Base-by-base conservation (phyloP, 2,797 vertebrate genomes). In the Geotrypetes seraphini region DNA sequence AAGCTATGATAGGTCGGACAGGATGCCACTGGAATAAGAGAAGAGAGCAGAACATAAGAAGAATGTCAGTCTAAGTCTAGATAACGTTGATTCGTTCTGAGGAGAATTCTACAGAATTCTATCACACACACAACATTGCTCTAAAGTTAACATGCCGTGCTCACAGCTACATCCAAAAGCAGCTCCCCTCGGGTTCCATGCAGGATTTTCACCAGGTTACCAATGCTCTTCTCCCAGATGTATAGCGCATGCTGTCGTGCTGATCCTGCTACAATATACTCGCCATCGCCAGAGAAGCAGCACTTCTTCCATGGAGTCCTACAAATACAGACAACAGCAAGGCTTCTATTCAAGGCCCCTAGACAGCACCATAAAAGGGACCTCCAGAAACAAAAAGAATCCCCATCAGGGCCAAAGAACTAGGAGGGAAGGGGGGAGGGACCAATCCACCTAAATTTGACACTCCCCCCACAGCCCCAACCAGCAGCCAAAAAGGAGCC, bases 191-290 rank as follows among this genome's bases (percentile, higher is more conserved):
- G 74, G 1, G 95, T 98, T 0, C 94, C 95, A 0, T 97, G 95
- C 1, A 98, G 87, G 44, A 98, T 98, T 66, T 97, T 97, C 53
- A 97, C 95, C 52, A 97, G 73, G 72, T 98, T 98, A 5, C 95
- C 95, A 7, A 98, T 97, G 65, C 95, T 98, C 61, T 97, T 98
- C 70, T 97, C 93, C 94, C 93, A 98, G 25, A 98, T 97, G 65
- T 97, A 98, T 9, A 98, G 81, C 1, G 95, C 94, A 2, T 97
- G 95, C 55, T 97, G 95, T 7, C 92, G 67, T 5, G 95, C 95
- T 0, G 95, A 98, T 2, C 95, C 95, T 0, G 95, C 95, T 42
- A 96, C 93, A 2, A 98, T 98, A 43, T 98, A 98, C 16, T 98
- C 95, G 0, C 95, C 93, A 2, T 98, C 95, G 4, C 95, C 95